Conservation (phyloP, 2,888 invertebrate species). For the Drosophila paramelanica region DNA sequence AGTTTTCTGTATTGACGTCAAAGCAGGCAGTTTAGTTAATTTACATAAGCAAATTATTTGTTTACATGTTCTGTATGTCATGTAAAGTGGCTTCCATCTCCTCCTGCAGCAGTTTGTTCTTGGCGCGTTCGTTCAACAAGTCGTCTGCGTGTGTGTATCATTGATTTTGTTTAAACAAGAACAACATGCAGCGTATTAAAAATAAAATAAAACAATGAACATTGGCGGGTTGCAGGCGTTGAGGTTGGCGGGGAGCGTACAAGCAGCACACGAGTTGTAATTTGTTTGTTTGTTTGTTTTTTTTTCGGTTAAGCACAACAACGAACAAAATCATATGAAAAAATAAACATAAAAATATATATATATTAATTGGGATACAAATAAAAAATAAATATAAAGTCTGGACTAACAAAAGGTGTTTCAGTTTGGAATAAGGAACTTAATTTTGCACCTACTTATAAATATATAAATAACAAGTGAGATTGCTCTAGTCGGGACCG, state of each 20-base stretch:
- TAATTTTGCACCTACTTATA: slow-evolving; percentile 69
- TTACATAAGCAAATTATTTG: slow-evolving; percentile 68
- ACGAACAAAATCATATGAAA: slow-evolving; percentile 72
- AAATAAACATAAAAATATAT: slow-evolving; percentile 62
- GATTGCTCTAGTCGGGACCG: too few relatives aligned
- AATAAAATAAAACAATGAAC: slow-evolving; percentile 38
- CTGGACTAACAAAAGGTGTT: slow-evolving; percentile 48
- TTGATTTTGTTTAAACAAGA: slow-evolving; percentile 48
- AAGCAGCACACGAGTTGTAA: slow-evolving; percentile 63
- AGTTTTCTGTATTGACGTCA: slow-evolving; percentile 78
- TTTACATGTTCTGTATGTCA: slow-evolving; percentile 99
- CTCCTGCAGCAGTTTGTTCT: slow-evolving; percentile 97
- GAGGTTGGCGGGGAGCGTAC: slow-evolving; percentile 40
- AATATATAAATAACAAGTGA: slow-evolving; percentile 20
- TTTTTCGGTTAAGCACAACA: slow-evolving; percentile 68
- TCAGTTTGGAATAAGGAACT: slow-evolving; percentile 50
- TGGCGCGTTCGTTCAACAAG: slow-evolving; percentile 96
- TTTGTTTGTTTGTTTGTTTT: slow-evolving; percentile 36
- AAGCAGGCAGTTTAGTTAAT: slow-evolving; percentile 79
- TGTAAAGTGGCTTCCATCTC: slow-evolving; percentile 99
- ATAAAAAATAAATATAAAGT: slow-evolving; percentile 15
- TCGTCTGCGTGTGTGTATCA: slow-evolving; percentile 89
- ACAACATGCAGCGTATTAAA: slow-evolving; percentile 57
- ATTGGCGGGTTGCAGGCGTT: slow-evolving; percentile 58
- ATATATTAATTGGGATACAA: slow-evolving; percentile 26